Evolutionary conservation across 2,797 vertebrate genomes (phyloP), one percentile per base, ranked within the genome.

Genomic region (Karalla daura): DNA sequence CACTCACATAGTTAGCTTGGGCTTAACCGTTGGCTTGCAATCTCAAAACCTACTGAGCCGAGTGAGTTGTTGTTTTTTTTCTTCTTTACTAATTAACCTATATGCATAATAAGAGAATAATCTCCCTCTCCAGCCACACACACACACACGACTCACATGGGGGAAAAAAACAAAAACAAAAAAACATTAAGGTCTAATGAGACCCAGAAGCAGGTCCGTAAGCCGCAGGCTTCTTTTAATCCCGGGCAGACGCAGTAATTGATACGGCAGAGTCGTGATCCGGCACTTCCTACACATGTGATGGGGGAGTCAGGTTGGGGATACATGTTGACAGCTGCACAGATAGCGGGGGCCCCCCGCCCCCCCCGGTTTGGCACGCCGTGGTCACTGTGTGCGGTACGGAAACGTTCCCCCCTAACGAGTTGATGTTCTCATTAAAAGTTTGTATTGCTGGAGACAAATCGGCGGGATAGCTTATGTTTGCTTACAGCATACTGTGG

Each of bases 291-390:
- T 84, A 40, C 62, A 80, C 56, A 39, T 77, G 62, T 76, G 81
- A 81, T 37, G 59, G 41, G 10, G 52, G 52, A 74, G 55, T 53
- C 71, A 60, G 51, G 46, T 80, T 79, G 73, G 71, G n/a, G 79
- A 87, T 59, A 61, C 23, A 24, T 43, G 76, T 78, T 80, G 78
- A 84, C 83, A 87, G 83, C 81, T 88, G 82, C 21, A 36, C 45
- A 54, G 55, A 80, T 15, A 18, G 15, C 4, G 7, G 15, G 32
- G 37, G 21, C 30, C n/a, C n/a, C n/a, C n/a, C n/a, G n/a, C n/a
- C n/a, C n/a, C n/a, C n/a, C n/a, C n/a, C 39, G 54, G 41, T 50
- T 23, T 60, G 47, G 27, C 51, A 53, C 35, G 53, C 45, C 46
- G 18, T 52, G 15, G 37, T 63, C 36, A 49, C 37, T 60, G 45